Evolutionary conservation across 2,888 invertebrate genomes (phyloP).

Genomic region (Lepidocyrtinus sp.): DNA sequence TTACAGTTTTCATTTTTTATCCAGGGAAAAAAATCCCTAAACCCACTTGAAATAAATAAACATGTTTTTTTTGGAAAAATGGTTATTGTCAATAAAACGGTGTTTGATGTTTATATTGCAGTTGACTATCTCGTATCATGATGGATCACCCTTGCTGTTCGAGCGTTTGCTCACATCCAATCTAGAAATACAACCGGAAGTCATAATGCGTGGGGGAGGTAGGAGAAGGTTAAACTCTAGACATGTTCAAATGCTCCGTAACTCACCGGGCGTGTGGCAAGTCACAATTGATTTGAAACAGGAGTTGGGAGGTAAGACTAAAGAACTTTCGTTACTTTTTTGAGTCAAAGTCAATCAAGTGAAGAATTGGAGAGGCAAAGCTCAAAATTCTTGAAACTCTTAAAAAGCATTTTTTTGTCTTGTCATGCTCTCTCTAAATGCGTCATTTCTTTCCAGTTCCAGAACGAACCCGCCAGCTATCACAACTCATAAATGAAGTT

Average conservation of each 20-base stretch:
- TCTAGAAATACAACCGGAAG: slow-evolving; percentile 80
- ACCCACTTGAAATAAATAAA: neutral
- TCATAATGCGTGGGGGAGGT: slow-evolving; percentile 78
- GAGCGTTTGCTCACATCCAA: slow-evolving; percentile 79
- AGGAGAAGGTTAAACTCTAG: slow-evolving; percentile 78
- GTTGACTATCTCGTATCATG: slow-evolving; percentile 91
- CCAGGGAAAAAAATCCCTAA: too few species aligned
- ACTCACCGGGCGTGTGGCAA: slow-evolving; percentile 83
- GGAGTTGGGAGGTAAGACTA: slow-evolving; percentile 59
- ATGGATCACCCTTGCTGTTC: slow-evolving; percentile 84
- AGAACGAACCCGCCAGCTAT: slow-evolving; percentile 75
- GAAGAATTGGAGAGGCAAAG: too few species aligned
- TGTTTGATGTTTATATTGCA: too few species aligned
- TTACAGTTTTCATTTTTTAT: too few species aligned
- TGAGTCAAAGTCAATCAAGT: neutral
- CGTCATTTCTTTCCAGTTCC: slow-evolving; percentile 45
- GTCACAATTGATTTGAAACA: slow-evolving; percentile 79
- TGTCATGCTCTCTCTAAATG: neutral
- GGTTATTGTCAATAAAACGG: slow-evolving; percentile 4
- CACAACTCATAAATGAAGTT: slow-evolving; percentile 79
- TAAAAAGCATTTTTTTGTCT: slow-evolving; percentile 9
- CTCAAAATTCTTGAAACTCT: too few species aligned
- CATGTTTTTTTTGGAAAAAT: neutral
- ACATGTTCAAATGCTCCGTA: slow-evolving; percentile 77
- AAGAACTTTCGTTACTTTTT: neutral